Base-by-base conservation (phyloP, 2,797 vertebrate species). In the Champsocephalus gunnari region DNA sequence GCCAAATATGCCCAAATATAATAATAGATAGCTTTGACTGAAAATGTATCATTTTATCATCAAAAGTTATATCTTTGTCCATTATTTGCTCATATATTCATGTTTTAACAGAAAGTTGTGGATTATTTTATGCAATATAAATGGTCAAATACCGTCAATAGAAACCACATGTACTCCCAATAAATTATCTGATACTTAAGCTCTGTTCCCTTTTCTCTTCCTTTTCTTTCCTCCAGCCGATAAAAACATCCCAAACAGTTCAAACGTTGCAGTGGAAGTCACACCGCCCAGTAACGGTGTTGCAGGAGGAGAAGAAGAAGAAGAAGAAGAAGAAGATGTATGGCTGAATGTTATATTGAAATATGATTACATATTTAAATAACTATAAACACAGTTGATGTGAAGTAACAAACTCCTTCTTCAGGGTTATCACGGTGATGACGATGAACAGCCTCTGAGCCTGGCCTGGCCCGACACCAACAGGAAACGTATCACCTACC, bases 371-470 rank as follows among this genome's bases (percentile, higher is more conserved):
- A 43, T 59, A 43, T 47, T 63, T 12, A 34, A 47, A 13, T 38
- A 38, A 38, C 38, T 64, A 50, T 13, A 34, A 19, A 50, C 19
- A 41, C 28, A 13, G 17, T 32, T 63, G 28, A 28, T 58, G 9
- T 54, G 38, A 53, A 4, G 4, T 62, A 10, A 68, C 53, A 9
- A 49, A 28, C 55, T 71, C 13, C 16, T 58, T 49, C 24, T 16
- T 75, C 73, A 94, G 91, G 82, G 16, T 24, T 75, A 54, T 43
- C 91, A 95, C 0, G 94, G 95, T 3, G 94, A 95, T 21, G 95
- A 97, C 69, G 96, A 96, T 50, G 97, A 97, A 69, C 95, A 97
- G 91, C 98, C 98, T 72, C 95, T 99, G 79, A 99, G 96, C 89
- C 86, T 99, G 84, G 94, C 94, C 62, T 99, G 98, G 98, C 98